Evolutionary conservation across 1,140 invertebrate genomes (phyloP).

Genomic region (Caerostris extrusa): DNA sequence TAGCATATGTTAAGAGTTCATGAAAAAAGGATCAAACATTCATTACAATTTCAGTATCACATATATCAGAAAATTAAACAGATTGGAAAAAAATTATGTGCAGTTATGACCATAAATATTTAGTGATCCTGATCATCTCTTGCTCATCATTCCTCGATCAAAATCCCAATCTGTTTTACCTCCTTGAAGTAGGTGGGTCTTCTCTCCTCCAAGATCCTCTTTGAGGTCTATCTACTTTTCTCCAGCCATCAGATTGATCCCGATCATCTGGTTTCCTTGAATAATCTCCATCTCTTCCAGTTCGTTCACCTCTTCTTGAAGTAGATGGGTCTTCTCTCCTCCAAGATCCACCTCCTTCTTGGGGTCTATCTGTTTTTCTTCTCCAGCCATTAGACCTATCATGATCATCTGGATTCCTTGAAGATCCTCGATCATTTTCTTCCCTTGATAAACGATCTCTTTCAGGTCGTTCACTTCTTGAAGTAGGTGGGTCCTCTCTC

Average conservation of each 20-base stretch:
- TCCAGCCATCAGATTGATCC: slow-evolving; percentile 25
- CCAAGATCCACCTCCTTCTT: not conserved
- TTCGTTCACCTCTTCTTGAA: not conserved
- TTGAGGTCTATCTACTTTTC: not conserved
- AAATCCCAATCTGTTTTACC: no score
- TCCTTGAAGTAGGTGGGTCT: no score
- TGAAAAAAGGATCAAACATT: no score
- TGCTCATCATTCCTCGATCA: not conserved
- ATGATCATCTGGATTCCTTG: not conserved
- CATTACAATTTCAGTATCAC: no score
- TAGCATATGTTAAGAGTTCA: no score
- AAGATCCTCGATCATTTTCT: not conserved
- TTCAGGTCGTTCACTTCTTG: not conserved
- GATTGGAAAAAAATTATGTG: not conserved
- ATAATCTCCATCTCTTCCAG: not conserved
- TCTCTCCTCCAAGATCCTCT: not conserved
- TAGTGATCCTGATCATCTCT: slow-evolving; percentile 5
- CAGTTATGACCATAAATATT: not conserved
- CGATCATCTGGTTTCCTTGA: not conserved
- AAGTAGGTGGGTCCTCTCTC: not conserved
- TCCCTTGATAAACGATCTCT: not conserved
- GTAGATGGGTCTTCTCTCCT: not conserved
- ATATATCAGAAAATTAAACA: no score
- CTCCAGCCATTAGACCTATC: slow-evolving; percentile 31
- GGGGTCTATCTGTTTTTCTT: not conserved